These are phyloP conservation scores for Meandrina meandrites DNA, from an alignment of 92 coral and sea anemone genomes.

Conservation along the genomic window DNA sequence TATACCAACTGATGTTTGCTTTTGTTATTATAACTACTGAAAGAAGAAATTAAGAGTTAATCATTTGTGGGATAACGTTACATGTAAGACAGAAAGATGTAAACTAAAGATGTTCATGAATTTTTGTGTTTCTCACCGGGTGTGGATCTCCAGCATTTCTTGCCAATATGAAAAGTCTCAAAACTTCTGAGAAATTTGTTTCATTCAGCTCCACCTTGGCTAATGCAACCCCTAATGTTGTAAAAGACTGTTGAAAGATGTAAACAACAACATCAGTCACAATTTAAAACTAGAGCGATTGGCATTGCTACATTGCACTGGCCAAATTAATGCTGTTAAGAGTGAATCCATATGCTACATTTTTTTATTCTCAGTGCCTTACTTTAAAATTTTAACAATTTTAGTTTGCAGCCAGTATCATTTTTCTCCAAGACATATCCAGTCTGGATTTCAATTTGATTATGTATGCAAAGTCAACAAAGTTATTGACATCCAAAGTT, in stretches of 20 bases:
- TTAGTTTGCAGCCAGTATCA: no score
- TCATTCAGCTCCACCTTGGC: conserved; percentile 93
- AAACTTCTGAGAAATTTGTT: conserved; percentile 83
- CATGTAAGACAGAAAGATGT: background rate
- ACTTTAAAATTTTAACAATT: no score
- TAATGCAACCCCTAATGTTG: conserved; percentile 84
- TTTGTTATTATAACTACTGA: no score
- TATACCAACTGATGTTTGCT: no score
- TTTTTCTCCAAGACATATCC: no score
- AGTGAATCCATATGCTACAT: background rate
- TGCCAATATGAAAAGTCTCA: conserved; percentile 81
- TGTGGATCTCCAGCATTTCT: conserved; percentile 88
- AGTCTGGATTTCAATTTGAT: no score
- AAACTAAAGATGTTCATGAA: background rate
- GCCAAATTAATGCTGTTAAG: background rate
- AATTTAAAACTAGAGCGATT: background rate
- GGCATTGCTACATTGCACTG: background rate
- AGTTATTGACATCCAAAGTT: no score
- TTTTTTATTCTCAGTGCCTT: no score
- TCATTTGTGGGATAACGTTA: no score
- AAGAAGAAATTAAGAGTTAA: no score
- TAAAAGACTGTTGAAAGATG: conserved; percentile 74
- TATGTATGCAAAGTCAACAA: no score
- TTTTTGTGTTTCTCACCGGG: conserved; percentile 56
- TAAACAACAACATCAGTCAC: background rate